phyloP scores from a whole-genome alignment of 2,888 invertebrate species.

The Philopedon plagiatum region DNA sequence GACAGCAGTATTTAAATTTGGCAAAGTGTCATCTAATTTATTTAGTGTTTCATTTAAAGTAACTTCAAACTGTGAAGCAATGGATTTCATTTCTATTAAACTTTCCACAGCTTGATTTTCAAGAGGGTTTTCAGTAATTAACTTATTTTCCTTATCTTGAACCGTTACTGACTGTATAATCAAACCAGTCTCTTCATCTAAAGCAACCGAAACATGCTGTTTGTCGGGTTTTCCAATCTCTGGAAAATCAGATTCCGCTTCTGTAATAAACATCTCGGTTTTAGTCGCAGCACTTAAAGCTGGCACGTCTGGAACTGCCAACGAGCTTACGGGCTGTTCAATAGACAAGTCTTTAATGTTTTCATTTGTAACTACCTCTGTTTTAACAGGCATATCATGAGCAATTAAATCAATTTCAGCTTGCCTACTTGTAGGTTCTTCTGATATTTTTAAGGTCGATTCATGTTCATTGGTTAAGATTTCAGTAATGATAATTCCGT shows the following conservation, averaged over 20 bases:
- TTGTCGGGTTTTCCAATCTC: conserved; percentile 62
- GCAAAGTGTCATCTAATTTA: conserved; percentile 47
- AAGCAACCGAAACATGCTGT: conserved; percentile 65
- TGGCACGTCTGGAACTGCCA: conserved; percentile 64
- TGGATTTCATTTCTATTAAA: conserved; percentile 63
- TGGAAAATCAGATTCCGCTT: conserved; percentile 65
- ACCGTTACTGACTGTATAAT: conserved; percentile 68
- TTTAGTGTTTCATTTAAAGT: conserved; percentile 50
- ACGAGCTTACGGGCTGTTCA: conserved; percentile 60
- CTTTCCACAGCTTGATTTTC: conserved; percentile 44
- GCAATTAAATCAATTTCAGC: conserved; percentile 65
- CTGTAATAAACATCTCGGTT: conserved; percentile 68
- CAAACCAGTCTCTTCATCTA: conserved; percentile 68
- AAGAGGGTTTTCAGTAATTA: conserved; percentile 59
- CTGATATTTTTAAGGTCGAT: conserved; percentile 62
- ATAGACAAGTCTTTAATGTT: conserved; percentile 65
- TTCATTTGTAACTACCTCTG: conserved; percentile 68
- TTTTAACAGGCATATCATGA: conserved; percentile 69
- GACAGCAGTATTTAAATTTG: conserved; percentile 52
- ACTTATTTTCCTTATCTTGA: conserved; percentile 69
- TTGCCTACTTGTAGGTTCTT: conserved; percentile 63
- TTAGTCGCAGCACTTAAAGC: conserved; percentile 67
- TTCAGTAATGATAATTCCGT: conserved; percentile 70
- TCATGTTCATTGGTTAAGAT: conserved; percentile 70
- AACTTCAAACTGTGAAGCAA: conserved; percentile 60